Evolutionary conservation across 2,797 vertebrate genomes (phyloP).

Genomic region (Helicolenus hilgendorfi): DNA sequence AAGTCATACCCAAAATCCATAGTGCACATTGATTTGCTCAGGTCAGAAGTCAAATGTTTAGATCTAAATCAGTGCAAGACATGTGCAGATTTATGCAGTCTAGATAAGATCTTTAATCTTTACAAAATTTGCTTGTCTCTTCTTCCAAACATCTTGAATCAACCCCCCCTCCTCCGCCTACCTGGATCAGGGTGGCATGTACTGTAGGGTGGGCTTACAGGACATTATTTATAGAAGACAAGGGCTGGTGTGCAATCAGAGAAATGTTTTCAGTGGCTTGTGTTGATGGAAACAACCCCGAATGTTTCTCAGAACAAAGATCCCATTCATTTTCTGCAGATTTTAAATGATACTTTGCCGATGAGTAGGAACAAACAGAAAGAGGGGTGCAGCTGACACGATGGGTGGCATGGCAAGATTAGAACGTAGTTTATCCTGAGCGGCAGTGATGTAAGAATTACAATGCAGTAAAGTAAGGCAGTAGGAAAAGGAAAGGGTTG

Average conservation of each 20-base stretch:
- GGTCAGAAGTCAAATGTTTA: constrained; percentile 10
- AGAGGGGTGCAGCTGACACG: constrained; percentile 46
- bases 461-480: constrained; percentile 12
- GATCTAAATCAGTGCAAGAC: background rate
- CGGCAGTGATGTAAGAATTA: constrained; percentile 54
- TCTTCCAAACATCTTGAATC: constrained; percentile 25
- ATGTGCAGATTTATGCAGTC: background rate
- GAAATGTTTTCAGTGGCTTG: constrained; percentile 41
- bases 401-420: constrained; percentile 71
- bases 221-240: constrained; percentile 62
- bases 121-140: constrained; percentile 48
- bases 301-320: constrained; percentile 49
- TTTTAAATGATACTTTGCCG: constrained; percentile 66
- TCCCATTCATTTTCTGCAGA: constrained; percentile 71
- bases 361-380: constrained; percentile 56
- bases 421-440: constrained; percentile 62
- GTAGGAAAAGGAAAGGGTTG: constrained; percentile 12
- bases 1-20: background rate
- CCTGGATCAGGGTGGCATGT: constrained; percentile 8
- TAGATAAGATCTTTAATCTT: constrained; percentile 39
- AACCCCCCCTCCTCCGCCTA: background rate
- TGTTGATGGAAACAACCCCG: constrained; percentile 63
- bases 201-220: constrained; percentile 30
- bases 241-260: constrained; percentile 65
- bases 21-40: background rate